These are phyloP conservation scores for Sebastes schlegelii DNA, from an alignment of 2,113 vertebrate genomes.

Conservation along the genomic window DNA sequence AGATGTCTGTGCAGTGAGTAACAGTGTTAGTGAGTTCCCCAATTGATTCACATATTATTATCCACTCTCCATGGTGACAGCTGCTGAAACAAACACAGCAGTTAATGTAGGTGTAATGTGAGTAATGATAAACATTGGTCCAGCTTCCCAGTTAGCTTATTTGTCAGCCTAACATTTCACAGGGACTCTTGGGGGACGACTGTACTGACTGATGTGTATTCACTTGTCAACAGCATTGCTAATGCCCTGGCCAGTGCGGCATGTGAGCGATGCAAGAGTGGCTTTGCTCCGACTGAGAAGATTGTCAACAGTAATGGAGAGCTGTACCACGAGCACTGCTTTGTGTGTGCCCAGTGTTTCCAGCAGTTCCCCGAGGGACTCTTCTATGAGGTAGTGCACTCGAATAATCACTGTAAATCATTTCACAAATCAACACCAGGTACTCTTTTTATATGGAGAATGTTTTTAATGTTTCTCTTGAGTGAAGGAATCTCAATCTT, in stretches of 20 bases:
- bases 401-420: not conserved
- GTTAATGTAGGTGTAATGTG: conserved; percentile 32
- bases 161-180: conserved; percentile 20
- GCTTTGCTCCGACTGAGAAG: conserved; percentile 93
- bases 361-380: conserved; percentile 99
- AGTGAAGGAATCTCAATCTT: not conserved
- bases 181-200: not conserved
- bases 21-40: conserved; percentile 33
- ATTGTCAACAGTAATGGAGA: conserved; percentile 98
- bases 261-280: conserved; percentile 93
- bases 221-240: conserved; percentile 90
- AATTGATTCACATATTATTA: conserved; percentile 32
- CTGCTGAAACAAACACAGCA: conserved; percentile 28
- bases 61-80: conserved; percentile 48
- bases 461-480: not conserved
- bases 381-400: conserved; percentile 93
- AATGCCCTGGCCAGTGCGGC: conserved; percentile 95
- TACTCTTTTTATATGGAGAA: not conserved
- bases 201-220: not conserved
- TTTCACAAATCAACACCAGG: not conserved
- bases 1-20: conserved; percentile 33
- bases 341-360: conserved; percentile 97
- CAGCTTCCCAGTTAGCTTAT: conserved; percentile 7
- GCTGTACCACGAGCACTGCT: conserved; percentile 97
- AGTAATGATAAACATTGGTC: conserved; percentile 48